Conservation (phyloP, 2,888 invertebrate genomes). For the Cremastobaeus sp. region DNA sequence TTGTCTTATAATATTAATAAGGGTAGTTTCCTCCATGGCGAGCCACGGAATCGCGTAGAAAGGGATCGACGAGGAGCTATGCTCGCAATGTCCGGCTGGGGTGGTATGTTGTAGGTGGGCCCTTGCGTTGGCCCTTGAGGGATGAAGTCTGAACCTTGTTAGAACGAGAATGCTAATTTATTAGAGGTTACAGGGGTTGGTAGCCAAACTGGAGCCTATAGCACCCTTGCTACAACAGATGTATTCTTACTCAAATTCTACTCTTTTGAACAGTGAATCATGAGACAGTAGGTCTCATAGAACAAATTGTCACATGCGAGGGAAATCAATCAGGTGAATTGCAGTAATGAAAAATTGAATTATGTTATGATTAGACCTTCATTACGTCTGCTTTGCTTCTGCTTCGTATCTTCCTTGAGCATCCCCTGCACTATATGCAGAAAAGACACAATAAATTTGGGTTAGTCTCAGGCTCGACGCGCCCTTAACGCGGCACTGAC, state of each 20-base stretch:
- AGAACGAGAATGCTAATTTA: constrained; percentile 78
- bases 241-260: constrained; percentile 27
- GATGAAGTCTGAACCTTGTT: constrained; percentile 77
- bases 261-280: not conserved
- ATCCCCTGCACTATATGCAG: constrained; percentile 6
- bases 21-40: constrained; percentile 75
- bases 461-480: constrained; percentile 45
- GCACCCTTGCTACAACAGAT: constrained; percentile 38
- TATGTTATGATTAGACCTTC: no score
- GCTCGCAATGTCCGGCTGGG: constrained; percentile 77
- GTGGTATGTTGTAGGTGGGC: constrained; percentile 76
- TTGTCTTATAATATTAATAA: constrained; percentile 78
- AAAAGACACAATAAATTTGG: constrained; percentile 45
- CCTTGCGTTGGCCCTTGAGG: constrained; percentile 71
- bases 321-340: no score
- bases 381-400: no score
- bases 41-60: constrained; percentile 69
- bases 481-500: constrained; percentile 43
- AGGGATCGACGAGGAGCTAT: constrained; percentile 75
- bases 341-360: no score
- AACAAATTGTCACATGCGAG: constrained; percentile 3
- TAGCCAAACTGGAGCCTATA: not conserved
- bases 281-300: not conserved
- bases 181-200: constrained; percentile 58
- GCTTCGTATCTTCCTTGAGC: no score